These are phyloP conservation scores for Sepioteuthis lessoniana DNA, from an alignment of 2,888 invertebrate species.

Conservation along the genomic window DNA sequence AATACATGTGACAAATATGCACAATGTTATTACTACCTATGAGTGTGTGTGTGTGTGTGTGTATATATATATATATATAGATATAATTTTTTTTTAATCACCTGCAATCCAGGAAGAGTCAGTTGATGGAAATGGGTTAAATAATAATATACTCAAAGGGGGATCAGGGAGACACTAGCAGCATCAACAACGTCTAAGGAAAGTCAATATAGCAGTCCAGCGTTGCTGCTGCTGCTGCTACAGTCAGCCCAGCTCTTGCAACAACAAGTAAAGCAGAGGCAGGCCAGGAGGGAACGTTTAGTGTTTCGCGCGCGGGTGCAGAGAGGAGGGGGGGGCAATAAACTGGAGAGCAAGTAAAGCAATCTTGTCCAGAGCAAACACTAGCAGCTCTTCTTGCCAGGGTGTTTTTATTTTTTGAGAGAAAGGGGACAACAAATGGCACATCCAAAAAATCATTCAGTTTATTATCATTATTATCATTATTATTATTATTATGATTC, in stretches of 20 bases:
- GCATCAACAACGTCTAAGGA: background rate
- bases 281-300: background rate
- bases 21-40: background rate
- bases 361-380: background rate
- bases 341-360: background rate
- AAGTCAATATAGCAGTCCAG: background rate
- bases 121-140: constrained; percentile 10
- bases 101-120: background rate
- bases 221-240: background rate
- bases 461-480: too few relatives aligned
- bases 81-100: background rate
- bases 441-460: background rate
- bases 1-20: background rate
- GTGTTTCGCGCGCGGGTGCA: background rate
- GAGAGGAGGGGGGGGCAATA: too few relatives aligned
- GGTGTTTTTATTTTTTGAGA: background rate
- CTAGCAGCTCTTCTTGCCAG: background rate
- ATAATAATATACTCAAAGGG: background rate
- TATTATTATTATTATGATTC: too few relatives aligned
- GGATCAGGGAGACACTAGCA: background rate
- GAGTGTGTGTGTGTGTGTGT: too few relatives aligned
- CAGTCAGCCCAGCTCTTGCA: background rate
- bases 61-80: too few relatives aligned
- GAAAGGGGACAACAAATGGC: background rate
- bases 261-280: background rate